Percentiles rank a stretch among this genome's conserved stretches.
Conservation (phyloP, 2,797 vertebrate genomes). For the Cichlasoma orientale region DNA sequence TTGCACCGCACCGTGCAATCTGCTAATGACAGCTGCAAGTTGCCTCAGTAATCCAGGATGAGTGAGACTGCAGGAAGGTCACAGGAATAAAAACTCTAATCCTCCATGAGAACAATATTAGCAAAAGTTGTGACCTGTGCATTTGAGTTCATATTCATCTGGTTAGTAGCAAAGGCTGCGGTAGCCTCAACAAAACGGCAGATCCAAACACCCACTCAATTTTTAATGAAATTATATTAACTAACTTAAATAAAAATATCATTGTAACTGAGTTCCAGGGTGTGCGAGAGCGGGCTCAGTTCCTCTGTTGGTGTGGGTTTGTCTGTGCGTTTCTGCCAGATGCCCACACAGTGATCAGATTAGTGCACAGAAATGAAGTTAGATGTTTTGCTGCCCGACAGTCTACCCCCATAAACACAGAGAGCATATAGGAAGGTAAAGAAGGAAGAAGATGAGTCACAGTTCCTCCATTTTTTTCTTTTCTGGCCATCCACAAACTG, state of each 20-base stretch:
- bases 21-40: constrained; percentile 44
- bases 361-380: constrained; percentile 43
- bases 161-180: neutral
- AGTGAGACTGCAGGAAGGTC: neutral
- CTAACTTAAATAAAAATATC: no score
- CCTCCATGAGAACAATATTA: neutral
- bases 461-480: neutral
- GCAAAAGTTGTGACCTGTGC: constrained; percentile 14
- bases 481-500: neutral
- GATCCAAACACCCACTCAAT: neutral
- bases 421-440: neutral
- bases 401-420: constrained; percentile 20
- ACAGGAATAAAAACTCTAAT: neutral
- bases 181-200: neutral
- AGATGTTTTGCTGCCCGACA: neutral
- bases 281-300: neutral
- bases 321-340: constrained; percentile 13
- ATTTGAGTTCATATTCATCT: neutral
- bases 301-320: constrained; percentile 4
- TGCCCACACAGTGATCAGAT: constrained; percentile 51
- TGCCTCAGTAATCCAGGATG: constrained; percentile 8
- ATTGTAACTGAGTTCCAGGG: no score
- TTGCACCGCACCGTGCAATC: constrained; percentile 57
- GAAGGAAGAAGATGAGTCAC: neutral
- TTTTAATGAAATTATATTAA: neutral